Evolutionary conservation across 2,888 invertebrate species (phyloP).

Genomic region (Monopis laevigella): DNA sequence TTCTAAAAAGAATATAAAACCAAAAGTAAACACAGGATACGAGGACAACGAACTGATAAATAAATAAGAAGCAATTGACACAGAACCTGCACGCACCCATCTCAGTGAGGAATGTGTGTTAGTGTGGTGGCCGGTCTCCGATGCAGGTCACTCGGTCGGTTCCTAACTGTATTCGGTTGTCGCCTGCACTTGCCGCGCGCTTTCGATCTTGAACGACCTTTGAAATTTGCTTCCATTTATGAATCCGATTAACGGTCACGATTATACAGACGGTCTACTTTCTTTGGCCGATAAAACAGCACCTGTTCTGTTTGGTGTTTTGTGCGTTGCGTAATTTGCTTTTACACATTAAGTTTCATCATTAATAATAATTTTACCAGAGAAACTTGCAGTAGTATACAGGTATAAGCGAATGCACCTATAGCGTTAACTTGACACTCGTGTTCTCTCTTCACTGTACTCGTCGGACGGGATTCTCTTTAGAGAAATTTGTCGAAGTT

Average conservation of each 20-base stretch:
- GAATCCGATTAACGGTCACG: slow-evolving; percentile 25
- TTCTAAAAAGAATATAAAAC: no score
- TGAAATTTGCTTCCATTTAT: slow-evolving; percentile 1
- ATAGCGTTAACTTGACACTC: slow-evolving; percentile 12
- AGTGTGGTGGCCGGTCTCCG: slow-evolving; percentile 26
- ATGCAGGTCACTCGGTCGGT: slow-evolving; percentile 57
- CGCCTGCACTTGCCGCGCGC: slow-evolving; percentile 24
- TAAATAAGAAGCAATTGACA: no score
- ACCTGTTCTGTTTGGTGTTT: slow-evolving; percentile 23
- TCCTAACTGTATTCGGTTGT: slow-evolving; percentile 53
- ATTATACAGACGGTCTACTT: slow-evolving; percentile 34
- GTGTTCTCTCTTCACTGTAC: slow-evolving; percentile 28
- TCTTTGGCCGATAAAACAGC: slow-evolving; percentile 41
- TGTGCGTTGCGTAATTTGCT: not conserved
- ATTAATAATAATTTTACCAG: no score
- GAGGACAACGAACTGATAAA: not conserved
- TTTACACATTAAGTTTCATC: not conserved
- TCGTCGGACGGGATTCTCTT: slow-evolving; percentile 39
- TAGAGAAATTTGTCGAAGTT: slow-evolving; percentile 46
- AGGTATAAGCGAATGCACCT: not conserved
- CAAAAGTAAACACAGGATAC: not conserved
- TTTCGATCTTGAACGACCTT: slow-evolving; percentile 5
- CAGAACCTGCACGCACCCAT: slow-evolving; percentile 24
- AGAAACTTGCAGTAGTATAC: not conserved
- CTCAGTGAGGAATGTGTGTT: slow-evolving; percentile 39